Evolutionary conservation across 2,797 vertebrate species (phyloP).

Genomic region (Cichlasoma orientale): DNA sequence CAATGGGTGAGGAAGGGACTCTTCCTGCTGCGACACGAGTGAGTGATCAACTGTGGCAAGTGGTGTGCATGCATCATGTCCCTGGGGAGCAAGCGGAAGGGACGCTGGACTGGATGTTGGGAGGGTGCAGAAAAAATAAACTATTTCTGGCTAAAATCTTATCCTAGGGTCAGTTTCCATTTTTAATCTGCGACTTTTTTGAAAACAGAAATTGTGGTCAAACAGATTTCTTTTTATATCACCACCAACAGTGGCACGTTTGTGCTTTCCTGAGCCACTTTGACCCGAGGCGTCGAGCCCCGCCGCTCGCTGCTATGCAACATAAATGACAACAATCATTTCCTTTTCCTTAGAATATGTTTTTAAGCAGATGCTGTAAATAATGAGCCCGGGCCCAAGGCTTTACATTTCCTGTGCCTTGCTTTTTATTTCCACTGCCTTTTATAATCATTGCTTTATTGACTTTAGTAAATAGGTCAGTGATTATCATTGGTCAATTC

Average conservation of each 20-base stretch:
- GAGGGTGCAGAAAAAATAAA: constrained; percentile 1
- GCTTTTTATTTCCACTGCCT: constrained; percentile 48
- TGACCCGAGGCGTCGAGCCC: constrained; percentile 45
- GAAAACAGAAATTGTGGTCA: constrained; percentile 38
- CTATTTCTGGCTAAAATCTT: constrained; percentile 50
- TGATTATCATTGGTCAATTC: constrained; percentile 58
- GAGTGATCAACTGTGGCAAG: constrained; percentile 66
- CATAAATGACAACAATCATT: constrained; percentile 67
- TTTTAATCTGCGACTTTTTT: constrained; percentile 54
- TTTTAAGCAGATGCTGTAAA: constrained; percentile 61
- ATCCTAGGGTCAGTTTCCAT: constrained; percentile 58
- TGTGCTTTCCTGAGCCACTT: constrained; percentile 16
- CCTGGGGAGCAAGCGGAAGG: constrained; percentile 19
- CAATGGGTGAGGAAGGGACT: constrained; percentile 61
- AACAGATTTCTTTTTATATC: constrained; percentile 61
- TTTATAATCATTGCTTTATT: constrained; percentile 68
- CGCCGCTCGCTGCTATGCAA: constrained; percentile 63
- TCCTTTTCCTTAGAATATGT: constrained; percentile 33
- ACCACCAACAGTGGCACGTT: constrained; percentile 53
- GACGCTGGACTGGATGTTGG: constrained; percentile 4
- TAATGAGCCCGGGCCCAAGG: constrained; percentile 38
- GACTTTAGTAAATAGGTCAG: constrained; percentile 77
- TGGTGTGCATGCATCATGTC: constrained; percentile 31
- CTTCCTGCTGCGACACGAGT: constrained; percentile 48
- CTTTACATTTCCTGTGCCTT: constrained; percentile 55